Base-by-base conservation (phyloP, 2,797 vertebrate species). In the Melanotaenia trifasciata region DNA sequence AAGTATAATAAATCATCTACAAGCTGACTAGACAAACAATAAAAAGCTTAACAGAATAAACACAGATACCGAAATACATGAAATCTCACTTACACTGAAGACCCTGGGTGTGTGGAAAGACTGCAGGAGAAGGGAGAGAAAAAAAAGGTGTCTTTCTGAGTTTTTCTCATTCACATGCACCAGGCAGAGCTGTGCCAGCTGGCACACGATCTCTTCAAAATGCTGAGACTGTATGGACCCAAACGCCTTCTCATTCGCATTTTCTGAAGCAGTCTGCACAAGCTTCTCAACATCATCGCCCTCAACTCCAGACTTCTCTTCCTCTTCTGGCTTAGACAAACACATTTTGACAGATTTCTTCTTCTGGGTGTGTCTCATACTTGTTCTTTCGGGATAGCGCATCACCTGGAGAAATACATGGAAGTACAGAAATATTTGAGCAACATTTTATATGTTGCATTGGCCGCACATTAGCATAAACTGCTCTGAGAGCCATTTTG, bases 171-270 rank as follows among this genome's bases (percentile, higher is more conserved):
- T 96, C 80, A 97, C 91, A 76, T 96, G 96, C 43, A 94, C 94
- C 87, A 99, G 94, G 83, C 96, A 97, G 70, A 98, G 90, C 74
- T 96, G 94, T 1, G 96, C 96, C 77, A 98, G 94, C 85, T 87
- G 95, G 90, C 97, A 99, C 50, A 98, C 96, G 51, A 96, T 91
- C 70, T 95, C 94, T 93, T 97, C 95, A 84, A 99, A 92, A 88
- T 94, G 95, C 65, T 94, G 90, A 1, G 94, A 94, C 90, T 88
- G 91, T 59, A 93, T 86, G 61, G 89, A 88, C 63, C 81, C 81
- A 38, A 69, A 60, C 5, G 84, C 45, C 80, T 91, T 90, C 0
- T 50, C 87, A 4, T 80, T 87, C 45, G 90, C 87, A 28, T 65
- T 79, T 53, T 92, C 93, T 0, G 84, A 47, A 68, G 67, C 72